phyloP scores from a whole-genome alignment of 1,140 invertebrate species.

The Macrostomum lignano region DNA sequence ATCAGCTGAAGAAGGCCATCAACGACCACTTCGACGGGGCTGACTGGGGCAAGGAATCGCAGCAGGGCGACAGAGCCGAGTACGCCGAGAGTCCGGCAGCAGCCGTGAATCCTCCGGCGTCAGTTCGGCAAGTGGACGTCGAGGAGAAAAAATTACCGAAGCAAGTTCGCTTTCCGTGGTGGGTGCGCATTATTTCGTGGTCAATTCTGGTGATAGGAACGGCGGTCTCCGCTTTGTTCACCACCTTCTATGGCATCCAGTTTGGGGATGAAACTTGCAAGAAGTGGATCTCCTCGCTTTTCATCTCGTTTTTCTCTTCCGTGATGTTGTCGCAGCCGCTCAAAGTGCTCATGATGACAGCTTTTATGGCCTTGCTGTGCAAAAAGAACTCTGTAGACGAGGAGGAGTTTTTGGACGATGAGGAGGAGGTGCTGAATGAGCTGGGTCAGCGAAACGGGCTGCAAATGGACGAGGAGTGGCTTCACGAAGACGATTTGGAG shows the following conservation, averaged over 20 bases:
- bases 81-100: no score
- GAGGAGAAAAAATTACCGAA: no score
- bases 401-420: slow-evolving; percentile 28
- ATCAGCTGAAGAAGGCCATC: no score
- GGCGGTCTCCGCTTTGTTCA: slow-evolving; percentile 24
- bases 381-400: slow-evolving; percentile 29
- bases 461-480: slow-evolving; percentile 14
- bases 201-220: slow-evolving; percentile 25
- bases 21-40: no score
- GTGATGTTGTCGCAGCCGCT: slow-evolving; percentile 32
- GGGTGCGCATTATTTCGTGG: slow-evolving; percentile 30
- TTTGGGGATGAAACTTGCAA: slow-evolving; percentile 33
- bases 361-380: slow-evolving; percentile 29
- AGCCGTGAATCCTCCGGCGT: no score
- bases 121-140: no score
- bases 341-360: slow-evolving; percentile 21
- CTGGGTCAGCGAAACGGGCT: slow-evolving; percentile 7
- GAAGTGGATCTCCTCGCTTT: slow-evolving; percentile 33
- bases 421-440: slow-evolving; percentile 17
- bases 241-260: slow-evolving; percentile 32
- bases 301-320: slow-evolving; percentile 32
- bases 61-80: no score
- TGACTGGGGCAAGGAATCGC: no score
- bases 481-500: slow-evolving; percentile 11
- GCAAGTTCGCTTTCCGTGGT: no score